Evolutionary conservation across 2,113 vertebrate genomes (phyloP), one percentile per base, ranked within the genome.

Genomic region (Tricholaema leucomelas): DNA sequence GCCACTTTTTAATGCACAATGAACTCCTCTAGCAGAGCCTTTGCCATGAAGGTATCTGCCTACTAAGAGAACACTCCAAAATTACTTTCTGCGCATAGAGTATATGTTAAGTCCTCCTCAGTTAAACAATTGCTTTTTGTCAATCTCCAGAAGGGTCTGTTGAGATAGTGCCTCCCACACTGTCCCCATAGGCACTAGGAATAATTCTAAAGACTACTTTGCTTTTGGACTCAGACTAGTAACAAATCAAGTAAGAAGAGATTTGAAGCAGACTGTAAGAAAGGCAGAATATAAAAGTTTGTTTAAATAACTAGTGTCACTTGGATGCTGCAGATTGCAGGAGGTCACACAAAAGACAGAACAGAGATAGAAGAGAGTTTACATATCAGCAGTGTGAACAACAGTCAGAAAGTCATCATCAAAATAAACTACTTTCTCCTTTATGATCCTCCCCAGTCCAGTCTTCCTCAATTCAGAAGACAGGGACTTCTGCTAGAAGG

Each of bases 31-130:
- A 70, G 48, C 77, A 85, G 30, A 82, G 35, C 16, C 18, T 93
- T 87, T 80, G n/a, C 35, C 24, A 25, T 14, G 24, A 80, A 77
- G 46, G 31, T 64, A 75, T 75, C 60, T 82, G 17, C 6, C 27
- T 54, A 6, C 35, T 31, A 50, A 36, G 42, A 67, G 11, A 83
- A 52, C 42, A 83, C 16, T 52, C 60, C 36, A 33, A 46, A 93
- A 65, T 23, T 2, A 0, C 18, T 76, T 12, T 48, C 0, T 16
- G 11, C 13, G 38, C 21, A 38, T 2, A 21, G 14, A 17, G 5
- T 20, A 70, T 38, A 31, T 24, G 4, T 20, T 64, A 52, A 70
- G 14, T 28, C 19, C 15, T 20, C 10, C 18, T 16, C 12, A 10
- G 33, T 48, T 52, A 79, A 71, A 46, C 40, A 88, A 90, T 6